phyloP scores from a whole-genome alignment of 2,888 invertebrate species.

The Poecilus cupreus region DNA sequence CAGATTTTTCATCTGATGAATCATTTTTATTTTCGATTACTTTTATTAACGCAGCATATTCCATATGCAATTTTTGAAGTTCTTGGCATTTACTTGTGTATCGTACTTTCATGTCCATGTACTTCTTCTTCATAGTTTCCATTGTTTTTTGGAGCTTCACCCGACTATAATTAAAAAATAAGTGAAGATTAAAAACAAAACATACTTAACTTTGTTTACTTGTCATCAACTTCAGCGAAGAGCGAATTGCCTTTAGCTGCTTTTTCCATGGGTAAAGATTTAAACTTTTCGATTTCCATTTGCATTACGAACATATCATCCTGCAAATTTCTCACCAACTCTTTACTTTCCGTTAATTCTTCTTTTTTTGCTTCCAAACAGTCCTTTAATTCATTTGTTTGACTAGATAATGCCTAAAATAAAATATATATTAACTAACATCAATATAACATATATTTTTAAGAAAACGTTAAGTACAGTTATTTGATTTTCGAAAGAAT shows the following conservation, averaged over 20 bases:
- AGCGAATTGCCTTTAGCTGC: slow-evolving; percentile 69
- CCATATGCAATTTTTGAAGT: slow-evolving; percentile 49
- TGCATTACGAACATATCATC: slow-evolving; percentile 66
- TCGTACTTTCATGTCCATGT: slow-evolving; percentile 65
- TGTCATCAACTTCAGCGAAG: slow-evolving; percentile 70
- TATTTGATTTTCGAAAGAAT: slow-evolving; percentile 32
- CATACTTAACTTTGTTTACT: slow-evolving; percentile 62
- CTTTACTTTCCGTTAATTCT: slow-evolving; percentile 65
- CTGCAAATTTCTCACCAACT: slow-evolving; percentile 65
- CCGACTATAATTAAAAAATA: slow-evolving; percentile 63
- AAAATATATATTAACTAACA: slow-evolving; percentile 2
- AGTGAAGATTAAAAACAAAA: slow-evolving; percentile 34
- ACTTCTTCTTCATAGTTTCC: slow-evolving; percentile 66
- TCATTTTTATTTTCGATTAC: slow-evolving; percentile 49
- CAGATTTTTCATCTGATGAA: not conserved
- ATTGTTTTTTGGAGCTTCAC: slow-evolving; percentile 67
- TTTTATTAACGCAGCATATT: slow-evolving; percentile 46
- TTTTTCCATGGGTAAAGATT: slow-evolving; percentile 66
- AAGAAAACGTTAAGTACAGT: slow-evolving; percentile 24
- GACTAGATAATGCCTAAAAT: slow-evolving; percentile 53
- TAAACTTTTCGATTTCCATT: slow-evolving; percentile 66
- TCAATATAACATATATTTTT: not conserved
- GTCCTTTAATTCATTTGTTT: slow-evolving; percentile 59
- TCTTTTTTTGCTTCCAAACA: slow-evolving; percentile 63
- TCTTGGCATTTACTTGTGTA: slow-evolving; percentile 57